phyloP scores from a whole-genome alignment of 1,140 invertebrate species.

The Tetragnatha versicolor region DNA sequence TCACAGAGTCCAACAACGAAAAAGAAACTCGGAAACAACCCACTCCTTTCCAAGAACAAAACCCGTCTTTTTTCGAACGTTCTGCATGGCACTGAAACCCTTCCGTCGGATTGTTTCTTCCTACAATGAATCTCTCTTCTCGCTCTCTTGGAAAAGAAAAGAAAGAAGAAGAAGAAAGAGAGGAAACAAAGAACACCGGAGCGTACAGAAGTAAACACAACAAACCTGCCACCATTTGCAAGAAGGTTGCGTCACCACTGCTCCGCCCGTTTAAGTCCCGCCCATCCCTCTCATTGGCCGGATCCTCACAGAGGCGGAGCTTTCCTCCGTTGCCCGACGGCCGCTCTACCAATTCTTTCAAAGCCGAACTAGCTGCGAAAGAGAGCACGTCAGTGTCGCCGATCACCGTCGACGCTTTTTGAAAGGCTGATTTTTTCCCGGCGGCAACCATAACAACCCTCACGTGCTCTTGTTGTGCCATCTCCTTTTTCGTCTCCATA shows the following conservation, averaged over 20 bases:
- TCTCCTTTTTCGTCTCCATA: too few species aligned
- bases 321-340: background rate
- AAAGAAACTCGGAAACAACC: too few species aligned
- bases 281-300: slow-evolving; percentile 3
- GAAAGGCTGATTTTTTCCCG: too few species aligned
- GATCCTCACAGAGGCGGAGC: background rate
- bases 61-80: too few species aligned
- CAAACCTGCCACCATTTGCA: slow-evolving; percentile 7
- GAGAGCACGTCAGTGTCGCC: background rate
- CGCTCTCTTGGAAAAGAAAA: background rate
- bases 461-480: too few species aligned
- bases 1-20: too few species aligned
- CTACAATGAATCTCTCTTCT: background rate
- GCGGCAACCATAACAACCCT: too few species aligned
- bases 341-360: background rate
- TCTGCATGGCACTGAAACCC: too few species aligned
- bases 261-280: background rate
- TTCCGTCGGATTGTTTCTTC: too few species aligned
- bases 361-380: background rate
- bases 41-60: too few species aligned
- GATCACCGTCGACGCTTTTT: too few species aligned
- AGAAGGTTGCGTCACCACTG: slow-evolving; percentile 14
- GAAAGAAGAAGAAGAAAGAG: background rate
- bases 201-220: background rate
- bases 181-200: background rate